phyloP scores from a whole-genome alignment of 2,888 invertebrate genomes.

The Alloplasta piceator region DNA sequence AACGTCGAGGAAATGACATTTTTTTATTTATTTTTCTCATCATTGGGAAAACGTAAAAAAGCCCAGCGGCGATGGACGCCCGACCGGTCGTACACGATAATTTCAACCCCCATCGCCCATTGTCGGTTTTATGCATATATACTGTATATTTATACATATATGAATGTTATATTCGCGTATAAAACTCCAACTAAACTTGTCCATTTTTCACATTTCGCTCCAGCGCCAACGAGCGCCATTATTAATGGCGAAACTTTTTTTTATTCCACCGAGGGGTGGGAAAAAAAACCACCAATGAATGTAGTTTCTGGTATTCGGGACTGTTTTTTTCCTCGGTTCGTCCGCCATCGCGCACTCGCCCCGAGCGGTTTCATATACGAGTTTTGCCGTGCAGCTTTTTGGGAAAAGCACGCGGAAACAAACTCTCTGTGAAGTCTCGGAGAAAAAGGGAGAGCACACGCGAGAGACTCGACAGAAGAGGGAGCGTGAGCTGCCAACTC shows the following conservation, averaged over 20 bases:
- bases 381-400: slow-evolving; percentile 7
- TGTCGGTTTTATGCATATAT: neutral
- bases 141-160: slow-evolving; percentile 13
- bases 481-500: neutral
- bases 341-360: neutral
- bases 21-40: no score
- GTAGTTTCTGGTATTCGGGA: slow-evolving; percentile 58
- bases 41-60: slow-evolving; percentile 39
- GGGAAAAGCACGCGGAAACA: slow-evolving; percentile 33
- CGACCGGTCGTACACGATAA: slow-evolving; percentile 13
- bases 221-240: slow-evolving; percentile 53
- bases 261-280: neutral
- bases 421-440: slow-evolving; percentile 39
- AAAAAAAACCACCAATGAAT: slow-evolving; percentile 58
- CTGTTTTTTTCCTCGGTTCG: slow-evolving; percentile 14
- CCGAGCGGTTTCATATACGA: slow-evolving; percentile 19
- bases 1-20: slow-evolving; percentile 7
- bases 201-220: slow-evolving; percentile 50
- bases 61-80: slow-evolving; percentile 13
- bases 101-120: slow-evolving; percentile 21
- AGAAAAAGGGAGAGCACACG: neutral
- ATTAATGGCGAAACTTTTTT: slow-evolving; percentile 63
- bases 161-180: slow-evolving; percentile 2
- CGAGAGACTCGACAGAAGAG: neutral
- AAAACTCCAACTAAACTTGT: slow-evolving; percentile 14